Conservation (phyloP, 2,797 vertebrate species). For the Hafferia zeledoni region DNA sequence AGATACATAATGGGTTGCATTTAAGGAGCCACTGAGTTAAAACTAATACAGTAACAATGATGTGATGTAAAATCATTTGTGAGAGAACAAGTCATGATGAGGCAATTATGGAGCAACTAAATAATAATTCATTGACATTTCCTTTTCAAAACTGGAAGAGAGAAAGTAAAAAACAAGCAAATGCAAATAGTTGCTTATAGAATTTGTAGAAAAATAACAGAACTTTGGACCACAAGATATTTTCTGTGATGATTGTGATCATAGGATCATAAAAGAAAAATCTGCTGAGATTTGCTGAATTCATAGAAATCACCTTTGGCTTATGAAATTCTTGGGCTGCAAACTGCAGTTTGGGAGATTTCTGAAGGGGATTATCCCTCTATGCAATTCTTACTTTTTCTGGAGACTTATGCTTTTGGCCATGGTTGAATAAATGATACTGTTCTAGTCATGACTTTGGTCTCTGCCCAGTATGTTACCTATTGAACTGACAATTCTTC, state of each 20-base stretch:
- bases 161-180: background rate
- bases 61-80: background rate
- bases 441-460: background rate
- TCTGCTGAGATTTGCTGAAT: background rate
- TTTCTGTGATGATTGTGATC: background rate
- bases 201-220: background rate
- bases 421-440: background rate
- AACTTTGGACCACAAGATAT: background rate
- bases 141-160: background rate
- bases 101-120: background rate
- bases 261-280: background rate
- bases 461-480: background rate
- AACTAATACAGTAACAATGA: background rate
- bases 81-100: background rate
- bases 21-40: background rate
- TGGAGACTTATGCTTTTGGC: fast-evolving
- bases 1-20: background rate
- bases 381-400: background rate
- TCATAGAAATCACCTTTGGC: background rate
- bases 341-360: background rate
- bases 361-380: background rate
- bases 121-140: background rate
- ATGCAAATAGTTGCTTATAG: background rate
- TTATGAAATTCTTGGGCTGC: background rate
- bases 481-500: background rate